phyloP scores from a whole-genome alignment of 2,888 invertebrate genomes.

The Chrysolina americana region DNA sequence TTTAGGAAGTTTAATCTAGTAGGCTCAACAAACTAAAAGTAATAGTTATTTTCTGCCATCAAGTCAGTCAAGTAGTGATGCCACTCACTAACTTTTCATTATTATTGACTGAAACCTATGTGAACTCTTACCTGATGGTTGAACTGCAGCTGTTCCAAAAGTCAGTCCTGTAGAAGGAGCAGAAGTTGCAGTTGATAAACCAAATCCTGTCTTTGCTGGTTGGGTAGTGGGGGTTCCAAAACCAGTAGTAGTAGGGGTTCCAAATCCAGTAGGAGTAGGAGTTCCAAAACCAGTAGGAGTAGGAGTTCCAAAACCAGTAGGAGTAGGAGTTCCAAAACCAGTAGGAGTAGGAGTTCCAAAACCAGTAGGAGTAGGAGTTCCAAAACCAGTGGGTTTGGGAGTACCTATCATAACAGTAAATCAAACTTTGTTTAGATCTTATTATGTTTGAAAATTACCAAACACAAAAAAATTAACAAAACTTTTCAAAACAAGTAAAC shows the following conservation, averaged over 20 bases:
- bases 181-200: constrained; percentile 49
- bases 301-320: too few relatives aligned
- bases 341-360: constrained; percentile 38
- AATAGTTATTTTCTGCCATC: too few relatives aligned
- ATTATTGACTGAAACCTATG: not conserved
- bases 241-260: constrained; percentile 28
- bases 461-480: not conserved
- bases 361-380: constrained; percentile 20
- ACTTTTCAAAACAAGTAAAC: not conserved
- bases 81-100: not conserved
- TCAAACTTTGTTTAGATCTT: not conserved
- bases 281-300: too few relatives aligned
- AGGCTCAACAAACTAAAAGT: too few relatives aligned
- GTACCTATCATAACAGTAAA: not conserved
- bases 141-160: constrained; percentile 57
- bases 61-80: too few relatives aligned
- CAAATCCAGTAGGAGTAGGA: not conserved
- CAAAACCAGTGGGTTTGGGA: constrained; percentile 30
- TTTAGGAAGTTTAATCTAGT: too few relatives aligned
- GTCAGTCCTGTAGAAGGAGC: constrained; percentile 56
- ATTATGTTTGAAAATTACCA: not conserved
- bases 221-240: constrained; percentile 41
- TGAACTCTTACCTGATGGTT: constrained; percentile 19
- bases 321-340: not conserved
- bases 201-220: constrained; percentile 46